Conservation (phyloP, 2,888 invertebrate genomes). For the Sphecodes monilicornis region DNA sequence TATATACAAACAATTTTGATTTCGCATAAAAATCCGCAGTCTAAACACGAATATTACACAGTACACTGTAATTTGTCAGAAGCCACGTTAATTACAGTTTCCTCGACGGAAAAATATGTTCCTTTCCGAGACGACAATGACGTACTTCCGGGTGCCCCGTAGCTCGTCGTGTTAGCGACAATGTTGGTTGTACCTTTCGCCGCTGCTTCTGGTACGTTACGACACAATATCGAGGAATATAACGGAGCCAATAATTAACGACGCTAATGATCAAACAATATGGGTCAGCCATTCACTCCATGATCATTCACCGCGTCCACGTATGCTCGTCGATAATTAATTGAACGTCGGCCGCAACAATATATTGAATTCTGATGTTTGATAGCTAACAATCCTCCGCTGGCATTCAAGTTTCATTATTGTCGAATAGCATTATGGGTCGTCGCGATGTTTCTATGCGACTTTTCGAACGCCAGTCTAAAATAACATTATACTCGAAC, state of each 20-base stretch:
- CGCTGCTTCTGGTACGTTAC: background rate
- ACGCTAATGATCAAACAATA: constrained; percentile 71
- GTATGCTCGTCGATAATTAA: constrained; percentile 63
- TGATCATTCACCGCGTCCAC: constrained; percentile 60
- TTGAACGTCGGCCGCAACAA: constrained; percentile 58
- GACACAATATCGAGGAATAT: constrained; percentile 42
- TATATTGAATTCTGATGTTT: constrained; percentile 59
- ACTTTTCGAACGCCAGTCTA: background rate
- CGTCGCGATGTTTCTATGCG: background rate
- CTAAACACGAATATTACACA: background rate
- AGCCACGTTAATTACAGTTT: background rate
- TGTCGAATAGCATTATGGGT: constrained; percentile 11
- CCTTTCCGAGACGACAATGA: background rate
- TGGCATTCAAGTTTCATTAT: constrained; percentile 12
- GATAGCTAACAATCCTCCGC: constrained; percentile 31
- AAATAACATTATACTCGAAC: background rate
- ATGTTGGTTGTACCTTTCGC: constrained; percentile 27
- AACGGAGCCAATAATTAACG: constrained; percentile 66
- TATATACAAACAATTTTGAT: background rate
- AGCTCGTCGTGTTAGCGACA: constrained; percentile 19
- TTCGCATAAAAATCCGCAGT: too few relatives aligned
- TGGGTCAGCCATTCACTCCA: constrained; percentile 45
- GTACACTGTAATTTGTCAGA: background rate
- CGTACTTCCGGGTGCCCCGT: constrained; percentile 6
- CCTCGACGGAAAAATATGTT: background rate